Conservation (phyloP, 2,888 invertebrate genomes). For the Rotaria socialis region DNA sequence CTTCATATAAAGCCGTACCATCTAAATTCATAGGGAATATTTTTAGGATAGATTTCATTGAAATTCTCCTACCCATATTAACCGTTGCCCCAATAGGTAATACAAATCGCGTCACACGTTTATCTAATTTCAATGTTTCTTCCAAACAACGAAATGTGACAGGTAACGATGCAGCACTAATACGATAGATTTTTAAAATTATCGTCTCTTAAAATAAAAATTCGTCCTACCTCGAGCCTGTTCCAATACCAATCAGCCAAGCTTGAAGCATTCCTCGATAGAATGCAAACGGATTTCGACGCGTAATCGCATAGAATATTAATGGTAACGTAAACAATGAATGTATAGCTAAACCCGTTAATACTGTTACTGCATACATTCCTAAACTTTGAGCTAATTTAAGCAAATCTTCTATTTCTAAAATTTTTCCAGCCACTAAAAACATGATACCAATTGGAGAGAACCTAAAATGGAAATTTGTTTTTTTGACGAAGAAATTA, state of each 20-base stretch:
- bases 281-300: conserved; percentile 73
- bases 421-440: conserved; percentile 68
- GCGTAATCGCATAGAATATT: conserved; percentile 66
- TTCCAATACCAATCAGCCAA: conserved; percentile 68
- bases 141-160: conserved; percentile 69
- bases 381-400: conserved; percentile 66
- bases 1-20: conserved; percentile 63
- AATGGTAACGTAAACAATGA: conserved; percentile 65
- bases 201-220: too few relatives aligned
- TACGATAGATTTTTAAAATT: conserved; percentile 44
- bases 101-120: conserved; percentile 67
- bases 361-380: conserved; percentile 66
- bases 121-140: conserved; percentile 67
- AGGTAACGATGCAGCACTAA: conserved; percentile 67
- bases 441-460: conserved; percentile 70
- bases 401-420: conserved; percentile 66
- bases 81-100: conserved; percentile 63
- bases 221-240: conserved; percentile 64
- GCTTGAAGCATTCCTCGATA: conserved; percentile 68
- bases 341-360: conserved; percentile 64
- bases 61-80: conserved; percentile 61
- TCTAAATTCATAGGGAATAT: background rate
- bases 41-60: background rate
- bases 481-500: too few relatives aligned
- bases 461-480: conserved; percentile 61